These are phyloP conservation scores for Percopsis omiscomaycus DNA, from an alignment of 2,797 vertebrate species.

Conservation along the genomic window DNA sequence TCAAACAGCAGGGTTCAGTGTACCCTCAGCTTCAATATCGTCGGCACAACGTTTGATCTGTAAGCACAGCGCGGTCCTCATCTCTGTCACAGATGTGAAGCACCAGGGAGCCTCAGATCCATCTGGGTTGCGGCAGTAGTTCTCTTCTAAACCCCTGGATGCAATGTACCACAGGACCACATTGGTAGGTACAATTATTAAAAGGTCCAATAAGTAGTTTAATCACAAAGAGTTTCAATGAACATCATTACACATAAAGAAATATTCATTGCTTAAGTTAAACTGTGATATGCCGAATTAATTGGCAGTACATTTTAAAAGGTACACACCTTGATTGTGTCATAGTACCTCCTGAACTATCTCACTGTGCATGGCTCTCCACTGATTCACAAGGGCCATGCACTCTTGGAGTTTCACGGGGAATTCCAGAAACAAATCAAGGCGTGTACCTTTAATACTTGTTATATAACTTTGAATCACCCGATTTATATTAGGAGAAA, in stretches of 20 bases:
- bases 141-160: constrained; percentile 88
- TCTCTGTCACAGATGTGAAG: constrained; percentile 81
- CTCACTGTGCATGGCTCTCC: too few relatives aligned
- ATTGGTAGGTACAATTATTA: neutral
- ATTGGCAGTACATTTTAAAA: neutral
- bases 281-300: neutral
- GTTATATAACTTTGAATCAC: too few relatives aligned
- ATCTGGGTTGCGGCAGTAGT: constrained; percentile 95
- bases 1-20: constrained; percentile 13
- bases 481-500: too few relatives aligned
- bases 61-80: constrained; percentile 90
- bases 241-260: neutral
- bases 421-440: neutral
- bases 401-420: too few relatives aligned
- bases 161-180: constrained; percentile 12
- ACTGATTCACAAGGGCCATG: too few relatives aligned
- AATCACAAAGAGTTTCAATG: neutral
- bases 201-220: constrained; percentile 4
- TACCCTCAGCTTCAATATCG: constrained; percentile 86
- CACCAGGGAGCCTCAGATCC: constrained; percentile 97
- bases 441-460: neutral
- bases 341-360: too few relatives aligned
- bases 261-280: too few relatives aligned
- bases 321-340: too few relatives aligned
- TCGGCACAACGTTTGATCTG: constrained; percentile 93